A percentile compares a stretch with the other conserved stretches of the same genome.
These are phyloP conservation scores for Sialis lutaria DNA, from an alignment of 2,888 invertebrate species.

Conservation along the genomic window DNA sequence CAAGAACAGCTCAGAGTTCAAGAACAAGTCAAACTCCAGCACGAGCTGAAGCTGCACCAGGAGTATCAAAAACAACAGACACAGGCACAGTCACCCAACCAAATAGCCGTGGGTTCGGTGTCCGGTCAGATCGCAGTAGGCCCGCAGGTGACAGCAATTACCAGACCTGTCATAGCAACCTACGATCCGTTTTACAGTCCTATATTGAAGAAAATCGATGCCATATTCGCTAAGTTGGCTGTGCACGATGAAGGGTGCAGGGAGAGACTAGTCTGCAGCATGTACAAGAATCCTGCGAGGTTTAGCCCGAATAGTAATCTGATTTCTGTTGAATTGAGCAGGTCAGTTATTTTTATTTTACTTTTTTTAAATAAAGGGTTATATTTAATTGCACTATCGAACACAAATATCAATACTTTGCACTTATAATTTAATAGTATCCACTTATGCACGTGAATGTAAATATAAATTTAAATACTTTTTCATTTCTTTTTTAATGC, in stretches of 20 bases:
- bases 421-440: too few species aligned
- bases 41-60: conserved; percentile 22
- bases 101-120: conserved; percentile 19
- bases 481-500: too few species aligned
- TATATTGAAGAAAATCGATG: conserved; percentile 60
- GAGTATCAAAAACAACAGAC: conserved; percentile 17
- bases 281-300: conserved; percentile 67
- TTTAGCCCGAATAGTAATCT: conserved; percentile 78
- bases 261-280: conserved; percentile 64
- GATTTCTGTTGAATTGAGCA: conserved; percentile 72
- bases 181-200: conserved; percentile 56
- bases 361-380: too few species aligned
- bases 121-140: conserved; percentile 24
- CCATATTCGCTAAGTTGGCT: conserved; percentile 50
- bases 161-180: conserved; percentile 10
- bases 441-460: too few species aligned
- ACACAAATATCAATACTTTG: too few species aligned
- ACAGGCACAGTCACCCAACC: conserved; percentile 19
- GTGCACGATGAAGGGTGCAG: conserved; percentile 54
- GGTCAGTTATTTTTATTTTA: conserved; percentile 36
- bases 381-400: too few species aligned
- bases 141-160: conserved; percentile 27
- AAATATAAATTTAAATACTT: too few species aligned
- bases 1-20: conserved; percentile 22
- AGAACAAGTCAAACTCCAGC: conserved; percentile 21